Base-by-base conservation (phyloP, 2,113 vertebrate genomes). In the Grammomys surdaster region DNA sequence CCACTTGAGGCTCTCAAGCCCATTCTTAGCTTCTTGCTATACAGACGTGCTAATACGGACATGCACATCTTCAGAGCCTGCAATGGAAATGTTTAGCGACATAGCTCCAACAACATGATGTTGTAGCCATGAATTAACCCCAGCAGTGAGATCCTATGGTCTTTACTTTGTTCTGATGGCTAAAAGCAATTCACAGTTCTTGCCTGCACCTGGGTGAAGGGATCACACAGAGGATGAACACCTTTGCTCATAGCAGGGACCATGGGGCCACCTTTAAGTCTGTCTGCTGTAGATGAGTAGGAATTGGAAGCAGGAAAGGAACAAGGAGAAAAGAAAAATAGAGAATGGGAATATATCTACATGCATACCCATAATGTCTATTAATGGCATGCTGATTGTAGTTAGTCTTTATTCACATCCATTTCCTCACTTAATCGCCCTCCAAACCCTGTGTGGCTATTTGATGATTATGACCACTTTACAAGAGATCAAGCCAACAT, bases 401-500 rank as follows among this genome's bases (percentile, higher is more conserved):
- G 92, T 28, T 28, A 51, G 31, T 54, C 72, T 0, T n/a, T 67
- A 89, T 56, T 91, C 56, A 43, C 0, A 5, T 54, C 48, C 0
- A 75, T 63, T 86, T 70, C 88, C 63, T 92, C 20, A 90, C 33
- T 92, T 87, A 28, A 31, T 92, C 73, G 82, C 89, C 31, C 56
- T 89, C 82, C 5, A 67, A 70, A 60, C 33, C 63, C 17, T 67
- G 1, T 56, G 12, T 43, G 28, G 33, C 65, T 78, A 10, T 90
- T 16, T 91, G 69, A 89, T 33, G 73, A 58, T 70, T 82, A 19
- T 48, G 14, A 33, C 22, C 31, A 28, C 17, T 96, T 81, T 77
- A 76, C 22, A 54, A 88, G 93, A 95, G 60, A 89, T 69, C 89
- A 96, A 89, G 78, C 40, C 22, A 89, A 26, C 7, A 19, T 88